phyloP scores from a whole-genome alignment of 2,888 invertebrate genomes.

The Epinotia bilunana region DNA sequence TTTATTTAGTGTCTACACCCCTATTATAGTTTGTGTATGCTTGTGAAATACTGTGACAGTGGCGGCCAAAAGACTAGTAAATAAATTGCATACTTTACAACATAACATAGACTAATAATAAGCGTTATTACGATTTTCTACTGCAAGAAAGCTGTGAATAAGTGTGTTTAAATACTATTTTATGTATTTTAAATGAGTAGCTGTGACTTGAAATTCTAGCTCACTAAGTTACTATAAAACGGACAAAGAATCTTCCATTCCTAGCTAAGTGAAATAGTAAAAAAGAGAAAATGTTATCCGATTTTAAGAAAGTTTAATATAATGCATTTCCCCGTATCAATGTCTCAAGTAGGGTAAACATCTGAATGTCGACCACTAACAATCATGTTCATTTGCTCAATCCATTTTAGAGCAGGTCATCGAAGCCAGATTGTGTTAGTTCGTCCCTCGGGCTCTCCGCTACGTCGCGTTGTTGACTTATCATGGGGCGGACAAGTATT shows the following conservation, averaged over 20 bases:
- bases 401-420: too few species aligned
- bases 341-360: too few species aligned
- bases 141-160: conserved; percentile 3
- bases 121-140: conserved; percentile 23
- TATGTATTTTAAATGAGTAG: neutral
- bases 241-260: neutral
- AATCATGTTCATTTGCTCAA: too few species aligned
- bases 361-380: too few species aligned
- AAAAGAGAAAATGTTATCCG: neutral
- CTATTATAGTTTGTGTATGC: neutral
- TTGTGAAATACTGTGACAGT: neutral
- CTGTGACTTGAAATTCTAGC: neutral
- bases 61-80: conserved; percentile 11
- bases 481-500: too few species aligned
- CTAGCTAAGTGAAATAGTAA: neutral
- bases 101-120: conserved; percentile 19
- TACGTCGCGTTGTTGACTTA: too few species aligned
- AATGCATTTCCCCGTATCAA: neutral
- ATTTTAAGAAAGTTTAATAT: neutral
- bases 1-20: too few species aligned
- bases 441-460: too few species aligned
- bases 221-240: neutral
- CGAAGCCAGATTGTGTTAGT: too few species aligned
- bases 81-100: conserved; percentile 6
- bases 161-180: conserved; percentile 1